A percentile compares a stretch with the other conserved stretches of the same genome.
These are phyloP conservation scores for Phylloscopus collybita DNA, from an alignment of 2,797 vertebrate genomes.

Conservation along the genomic window DNA sequence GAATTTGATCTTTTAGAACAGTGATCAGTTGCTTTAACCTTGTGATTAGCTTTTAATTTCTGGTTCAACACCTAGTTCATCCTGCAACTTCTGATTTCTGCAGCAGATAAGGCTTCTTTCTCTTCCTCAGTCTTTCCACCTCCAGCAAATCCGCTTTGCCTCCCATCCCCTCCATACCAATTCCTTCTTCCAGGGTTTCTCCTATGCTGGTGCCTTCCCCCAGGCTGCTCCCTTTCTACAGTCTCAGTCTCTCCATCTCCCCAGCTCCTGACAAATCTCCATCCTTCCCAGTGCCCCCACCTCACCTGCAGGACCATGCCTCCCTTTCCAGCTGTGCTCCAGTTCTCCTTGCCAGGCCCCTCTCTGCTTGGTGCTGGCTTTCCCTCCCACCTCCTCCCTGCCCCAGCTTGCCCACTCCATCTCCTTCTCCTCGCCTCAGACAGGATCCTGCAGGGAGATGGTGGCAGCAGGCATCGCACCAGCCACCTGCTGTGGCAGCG, in stretches of 20 bases:
- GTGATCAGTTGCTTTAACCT: not conserved
- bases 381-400: not conserved
- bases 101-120: not conserved
- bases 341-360: rapidly evolving
- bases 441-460: rapidly evolving
- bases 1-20: not conserved
- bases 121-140: not conserved
- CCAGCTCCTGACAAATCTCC: not conserved
- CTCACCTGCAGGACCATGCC: not conserved
- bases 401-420: not conserved
- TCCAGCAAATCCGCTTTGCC: not conserved
- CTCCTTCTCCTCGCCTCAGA: rapidly evolving
- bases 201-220: not conserved
- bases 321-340: not conserved
- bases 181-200: not conserved
- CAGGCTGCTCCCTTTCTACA: not conserved
- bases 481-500: not conserved
- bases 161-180: not conserved
- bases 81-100: not conserved
- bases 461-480: not conserved
- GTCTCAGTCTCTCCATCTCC: not conserved
- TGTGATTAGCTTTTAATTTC: not conserved
- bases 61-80: not conserved
- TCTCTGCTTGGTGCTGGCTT: not conserved
- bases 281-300: not conserved